A percentile compares a stretch with the other conserved stretches of the same genome.
Conservation (phyloP, 2,888 invertebrate genomes). For the Tetragonula carbonaria region DNA sequence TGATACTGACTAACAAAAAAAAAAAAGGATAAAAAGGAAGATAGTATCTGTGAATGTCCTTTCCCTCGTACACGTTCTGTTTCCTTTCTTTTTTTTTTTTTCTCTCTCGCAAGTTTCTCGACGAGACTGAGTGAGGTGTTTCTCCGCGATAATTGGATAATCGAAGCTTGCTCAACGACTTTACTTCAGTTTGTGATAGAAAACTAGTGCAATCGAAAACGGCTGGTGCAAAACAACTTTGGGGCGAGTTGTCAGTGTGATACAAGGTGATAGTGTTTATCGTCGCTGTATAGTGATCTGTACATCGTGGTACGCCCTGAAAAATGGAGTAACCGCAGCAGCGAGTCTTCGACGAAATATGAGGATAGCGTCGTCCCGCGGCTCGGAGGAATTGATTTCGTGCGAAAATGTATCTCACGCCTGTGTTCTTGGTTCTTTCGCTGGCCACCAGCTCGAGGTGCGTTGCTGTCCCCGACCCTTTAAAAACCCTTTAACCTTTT, state of each 20-base stretch:
- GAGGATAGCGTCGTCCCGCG: constrained; percentile 79
- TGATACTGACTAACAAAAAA: too few species aligned
- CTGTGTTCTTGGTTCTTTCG: constrained; percentile 75
- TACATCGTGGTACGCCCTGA: constrained; percentile 33
- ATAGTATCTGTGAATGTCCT: background rate
- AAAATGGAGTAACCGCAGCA: constrained; percentile 57
- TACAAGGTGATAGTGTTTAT: constrained; percentile 55
- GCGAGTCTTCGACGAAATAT: constrained; percentile 77
- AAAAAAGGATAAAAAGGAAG: too few species aligned
- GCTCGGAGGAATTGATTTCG: constrained; percentile 74
- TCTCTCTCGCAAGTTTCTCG: background rate
- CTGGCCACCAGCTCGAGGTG: constrained; percentile 80
- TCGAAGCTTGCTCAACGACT: constrained; percentile 28
- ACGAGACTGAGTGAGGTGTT: background rate
- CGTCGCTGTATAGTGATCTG: constrained; percentile 15
- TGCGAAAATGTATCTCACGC: constrained; percentile 80
- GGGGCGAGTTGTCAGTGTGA: constrained; percentile 53
- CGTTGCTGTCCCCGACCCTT: constrained; percentile 48
- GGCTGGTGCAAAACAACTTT: constrained; percentile 43
- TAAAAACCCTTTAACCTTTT: background rate
- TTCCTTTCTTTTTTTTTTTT: background rate
- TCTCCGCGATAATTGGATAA: background rate
- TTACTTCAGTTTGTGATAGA: constrained; percentile 43
- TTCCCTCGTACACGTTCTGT: too few species aligned
- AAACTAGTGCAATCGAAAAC: constrained; percentile 53